Conservation (phyloP, 2,888 invertebrate species). For the Philopedon plagiatum region DNA sequence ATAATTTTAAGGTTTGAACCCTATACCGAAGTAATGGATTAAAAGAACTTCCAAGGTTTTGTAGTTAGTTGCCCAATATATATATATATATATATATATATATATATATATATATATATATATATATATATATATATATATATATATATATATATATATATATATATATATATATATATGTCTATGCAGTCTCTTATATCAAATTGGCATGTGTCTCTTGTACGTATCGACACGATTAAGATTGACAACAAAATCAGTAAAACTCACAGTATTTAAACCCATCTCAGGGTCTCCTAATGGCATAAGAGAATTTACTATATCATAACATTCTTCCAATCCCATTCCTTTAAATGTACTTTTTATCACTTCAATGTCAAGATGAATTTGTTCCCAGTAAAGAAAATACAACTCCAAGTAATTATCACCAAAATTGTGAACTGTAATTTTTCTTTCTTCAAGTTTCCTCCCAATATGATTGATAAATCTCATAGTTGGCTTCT, state of each 20-base stretch:
- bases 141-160: too few species aligned
- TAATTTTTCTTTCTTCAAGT: constrained; percentile 52
- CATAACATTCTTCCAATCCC: constrained; percentile 51
- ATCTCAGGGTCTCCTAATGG: background rate
- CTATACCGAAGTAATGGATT: too few species aligned
- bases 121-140: too few species aligned
- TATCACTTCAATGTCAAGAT: constrained; percentile 56
- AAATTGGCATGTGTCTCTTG: too few species aligned
- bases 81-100: too few species aligned
- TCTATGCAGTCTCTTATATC: too few species aligned
- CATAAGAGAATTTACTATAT: constrained; percentile 20
- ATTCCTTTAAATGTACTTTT: constrained; percentile 58
- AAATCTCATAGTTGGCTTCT: constrained; percentile 59
- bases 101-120: too few species aligned
- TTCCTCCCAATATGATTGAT: constrained; percentile 53
- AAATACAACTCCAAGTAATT: constrained; percentile 63
- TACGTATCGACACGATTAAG: too few species aligned
- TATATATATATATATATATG: too few species aligned
- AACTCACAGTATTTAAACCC: constrained; percentile 14
- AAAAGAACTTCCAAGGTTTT: too few species aligned
- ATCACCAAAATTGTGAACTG: constrained; percentile 50
- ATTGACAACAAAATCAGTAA: background rate
- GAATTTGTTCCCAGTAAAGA: constrained; percentile 59
- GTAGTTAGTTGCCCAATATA: too few species aligned
- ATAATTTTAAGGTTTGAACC: too few species aligned